Base-by-base conservation (phyloP, 2,113 vertebrate genomes). In the Eudyptes chrysolophus region DNA sequence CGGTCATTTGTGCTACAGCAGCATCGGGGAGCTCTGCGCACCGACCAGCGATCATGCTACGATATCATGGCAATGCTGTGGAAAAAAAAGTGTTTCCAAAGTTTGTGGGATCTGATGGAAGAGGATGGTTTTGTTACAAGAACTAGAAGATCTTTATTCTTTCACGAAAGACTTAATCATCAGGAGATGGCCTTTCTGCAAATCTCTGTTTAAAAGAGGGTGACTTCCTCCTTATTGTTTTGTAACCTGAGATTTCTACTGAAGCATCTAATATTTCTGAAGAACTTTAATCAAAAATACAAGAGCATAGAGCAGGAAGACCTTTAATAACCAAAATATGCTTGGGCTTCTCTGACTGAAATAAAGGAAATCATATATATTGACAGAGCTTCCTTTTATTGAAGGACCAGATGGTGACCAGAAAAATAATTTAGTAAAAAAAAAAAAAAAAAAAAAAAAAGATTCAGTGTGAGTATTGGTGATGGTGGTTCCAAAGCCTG, bases 251-350 rank as follows among this genome's bases (percentile, higher is more conserved):
- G 70, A 55, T 85, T 92, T 70, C 76, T 85, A 8, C 40, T 83
- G 57, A 95, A 78, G 40, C 60, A 36, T 76, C 18, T 96, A 65
- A 52, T 78, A 84, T 96, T 97, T 94, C 74, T 8, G 57, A 29
- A 82, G 89, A 81, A 82, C 58, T 84, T 96, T 65, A 78, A 81
- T 72, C 86, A 84, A 77, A 94, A 93, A 64, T 87, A 72, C 38
- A 38, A 90, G 95, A 92, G 30, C 17, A 46, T 10, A 60, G 54
- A 87, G 52, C 9, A 76, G 49, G 19, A 70, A 90, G 27, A 66
- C 74, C 70, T 81, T 87, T 85, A 69, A 68, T 72, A 93, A 60
- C n/a, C 13, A 5, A 90, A 78, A 81, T 32, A 52, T 6, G 3
- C 58, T 16, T 20, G 15, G 70, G 11, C 21, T 81, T 87, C 49